These are phyloP conservation scores for Amazona guildingii DNA, from an alignment of 2,113 vertebrate species.

Conservation along the genomic window DNA sequence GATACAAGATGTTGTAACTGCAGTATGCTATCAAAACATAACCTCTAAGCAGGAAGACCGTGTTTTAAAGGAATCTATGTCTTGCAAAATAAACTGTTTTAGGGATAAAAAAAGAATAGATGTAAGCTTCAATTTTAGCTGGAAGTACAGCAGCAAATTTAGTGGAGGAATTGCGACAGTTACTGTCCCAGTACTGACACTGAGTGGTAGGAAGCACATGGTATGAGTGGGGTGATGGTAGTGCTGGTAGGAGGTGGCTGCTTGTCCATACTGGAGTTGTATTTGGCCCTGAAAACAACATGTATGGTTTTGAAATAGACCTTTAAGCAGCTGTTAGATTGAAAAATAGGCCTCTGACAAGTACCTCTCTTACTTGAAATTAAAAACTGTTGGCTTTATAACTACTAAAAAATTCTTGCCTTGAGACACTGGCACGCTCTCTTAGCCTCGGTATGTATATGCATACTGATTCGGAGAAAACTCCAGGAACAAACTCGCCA, in stretches of 20 bases:
- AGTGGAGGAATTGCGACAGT: not conserved
- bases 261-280: fast-evolving
- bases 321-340: not conserved
- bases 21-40: not conserved
- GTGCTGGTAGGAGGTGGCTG: not conserved
- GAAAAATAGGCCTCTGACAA: not conserved
- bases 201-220: not conserved
- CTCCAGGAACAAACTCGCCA: too few species aligned
- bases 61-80: not conserved
- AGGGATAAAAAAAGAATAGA: not conserved
- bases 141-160: not conserved
- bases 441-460: not conserved
- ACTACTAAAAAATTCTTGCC: not conserved
- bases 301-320: fast-evolving
- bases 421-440: not conserved
- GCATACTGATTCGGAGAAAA: too few species aligned
- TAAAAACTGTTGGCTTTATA: not conserved
- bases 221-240: not conserved
- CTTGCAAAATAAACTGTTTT: not conserved
- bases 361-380: not conserved
- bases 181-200: not conserved
- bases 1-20: not conserved
- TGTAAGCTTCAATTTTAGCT: not conserved
- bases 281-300: not conserved
- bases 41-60: not conserved